Conservation (phyloP, 2,797 vertebrate species). For the Heteromormyrus szaboi region DNA sequence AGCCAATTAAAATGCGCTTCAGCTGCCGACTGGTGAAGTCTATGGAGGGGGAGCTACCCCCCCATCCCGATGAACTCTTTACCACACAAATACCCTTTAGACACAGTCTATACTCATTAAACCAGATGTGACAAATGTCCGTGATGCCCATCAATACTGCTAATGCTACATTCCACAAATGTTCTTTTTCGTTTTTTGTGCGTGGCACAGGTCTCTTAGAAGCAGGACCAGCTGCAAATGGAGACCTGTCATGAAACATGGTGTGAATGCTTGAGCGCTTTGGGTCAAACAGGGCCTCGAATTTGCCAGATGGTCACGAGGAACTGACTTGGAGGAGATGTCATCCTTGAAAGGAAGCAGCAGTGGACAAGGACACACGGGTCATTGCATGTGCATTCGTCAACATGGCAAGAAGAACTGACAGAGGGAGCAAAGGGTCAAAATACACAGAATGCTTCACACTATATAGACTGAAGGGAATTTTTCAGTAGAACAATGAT, state of each 20-base stretch:
- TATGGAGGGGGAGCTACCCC: too few species aligned
- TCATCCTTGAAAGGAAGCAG: background rate
- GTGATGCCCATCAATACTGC: background rate
- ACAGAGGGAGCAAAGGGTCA: background rate
- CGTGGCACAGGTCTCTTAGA: background rate
- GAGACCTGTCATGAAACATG: background rate
- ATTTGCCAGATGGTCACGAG: background rate
- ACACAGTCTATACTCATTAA: background rate
- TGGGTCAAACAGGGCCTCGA: background rate
- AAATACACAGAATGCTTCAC: background rate
- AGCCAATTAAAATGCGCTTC: background rate
- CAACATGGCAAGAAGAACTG: background rate
- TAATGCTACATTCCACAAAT: background rate
- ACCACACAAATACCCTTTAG: background rate
- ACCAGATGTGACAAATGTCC: background rate
- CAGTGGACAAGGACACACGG: background rate
- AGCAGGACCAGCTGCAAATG: background rate
- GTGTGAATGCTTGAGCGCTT: background rate
- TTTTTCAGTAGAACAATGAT: background rate
- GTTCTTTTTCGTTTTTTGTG: background rate
- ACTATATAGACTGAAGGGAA: background rate
- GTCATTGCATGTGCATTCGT: background rate
- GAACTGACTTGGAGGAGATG: background rate
- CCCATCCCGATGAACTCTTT: background rate
- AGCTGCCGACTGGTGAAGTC: background rate